Evolutionary conservation across 2,797 vertebrate species (phyloP).

Genomic region (Channa striata): DNA sequence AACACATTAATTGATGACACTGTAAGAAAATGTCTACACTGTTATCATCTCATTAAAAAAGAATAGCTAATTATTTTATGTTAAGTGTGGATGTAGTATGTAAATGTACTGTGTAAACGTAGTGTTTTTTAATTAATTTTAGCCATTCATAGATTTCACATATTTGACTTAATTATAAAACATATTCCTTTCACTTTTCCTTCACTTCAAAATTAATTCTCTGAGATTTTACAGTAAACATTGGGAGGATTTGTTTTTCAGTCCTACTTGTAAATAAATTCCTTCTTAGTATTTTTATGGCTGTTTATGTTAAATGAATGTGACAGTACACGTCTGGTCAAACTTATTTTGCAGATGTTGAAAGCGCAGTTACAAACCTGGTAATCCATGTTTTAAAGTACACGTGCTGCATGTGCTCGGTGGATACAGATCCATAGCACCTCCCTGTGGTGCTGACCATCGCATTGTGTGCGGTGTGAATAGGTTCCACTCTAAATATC

Average conservation of each 20-base stretch:
- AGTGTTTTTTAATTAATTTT: not conserved
- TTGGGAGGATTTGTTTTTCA: not conserved
- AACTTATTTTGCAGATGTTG: conserved; percentile 34
- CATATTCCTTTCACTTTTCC: not conserved
- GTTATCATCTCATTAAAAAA: not conserved
- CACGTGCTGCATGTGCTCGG: conserved; percentile 58
- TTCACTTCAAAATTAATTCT: not conserved
- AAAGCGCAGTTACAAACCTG: conserved; percentile 45
- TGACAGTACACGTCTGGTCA: conserved; percentile 15
- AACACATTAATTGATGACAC: not conserved
- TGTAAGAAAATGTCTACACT: not conserved
- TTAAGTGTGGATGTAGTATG: no score
- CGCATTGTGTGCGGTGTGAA: conserved; percentile 71
- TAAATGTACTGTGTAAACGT: not conserved
- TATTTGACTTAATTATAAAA: not conserved
- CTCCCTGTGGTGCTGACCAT: conserved; percentile 82
- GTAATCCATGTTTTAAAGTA: conserved; percentile 48
- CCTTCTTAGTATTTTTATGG: not conserved
- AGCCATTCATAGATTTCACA: not conserved
- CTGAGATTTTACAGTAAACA: not conserved
- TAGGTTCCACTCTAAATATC: conserved; percentile 69
- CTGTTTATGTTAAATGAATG: conserved; percentile 12
- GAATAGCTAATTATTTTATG: not conserved
- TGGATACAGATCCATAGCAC: conserved; percentile 82
- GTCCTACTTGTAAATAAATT: not conserved